phyloP scores from a whole-genome alignment of 2,113 vertebrate species.

The Podilymbus podiceps region DNA sequence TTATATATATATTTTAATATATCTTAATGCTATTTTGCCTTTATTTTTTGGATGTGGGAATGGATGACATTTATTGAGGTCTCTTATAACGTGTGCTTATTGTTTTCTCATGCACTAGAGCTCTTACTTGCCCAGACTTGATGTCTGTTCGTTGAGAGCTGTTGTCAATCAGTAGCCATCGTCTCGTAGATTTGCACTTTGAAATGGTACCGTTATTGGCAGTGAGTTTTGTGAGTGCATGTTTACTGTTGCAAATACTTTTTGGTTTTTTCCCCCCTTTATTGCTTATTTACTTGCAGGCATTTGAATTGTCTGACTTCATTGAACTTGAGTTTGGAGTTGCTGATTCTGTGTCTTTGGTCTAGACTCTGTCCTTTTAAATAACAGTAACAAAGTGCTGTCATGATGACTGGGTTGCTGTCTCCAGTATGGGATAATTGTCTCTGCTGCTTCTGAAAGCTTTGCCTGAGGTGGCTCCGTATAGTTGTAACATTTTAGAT shows the following conservation, averaged over 20 bases:
- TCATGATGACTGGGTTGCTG: background rate
- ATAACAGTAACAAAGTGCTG: background rate
- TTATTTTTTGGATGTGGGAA: background rate
- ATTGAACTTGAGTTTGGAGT: slow-evolving; percentile 3
- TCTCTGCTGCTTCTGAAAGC: background rate
- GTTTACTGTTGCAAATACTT: background rate
- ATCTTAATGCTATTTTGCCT: background rate
- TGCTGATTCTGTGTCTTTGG: slow-evolving; percentile 36
- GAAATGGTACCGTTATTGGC: background rate
- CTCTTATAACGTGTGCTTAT: background rate
- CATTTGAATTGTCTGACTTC: slow-evolving; percentile 37
- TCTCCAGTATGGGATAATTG: background rate
- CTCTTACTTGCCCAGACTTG: background rate
- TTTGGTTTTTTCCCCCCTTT: background rate
- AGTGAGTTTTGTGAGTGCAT: background rate
- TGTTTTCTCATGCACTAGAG: background rate
- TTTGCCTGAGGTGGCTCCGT: background rate
- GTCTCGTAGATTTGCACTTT: background rate
- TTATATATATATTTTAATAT: background rate
- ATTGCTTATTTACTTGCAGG: slow-evolving; percentile 19
- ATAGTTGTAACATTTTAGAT: background rate
- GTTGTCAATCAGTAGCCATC: background rate
- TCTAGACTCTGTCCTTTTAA: slow-evolving; percentile 48
- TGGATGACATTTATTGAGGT: background rate
- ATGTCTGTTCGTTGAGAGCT: background rate